A percentile compares a stretch with the other conserved stretches of the same genome.
Conservation (phyloP, 2,113 vertebrate species). For the Hydrolagus affinis region DNA sequence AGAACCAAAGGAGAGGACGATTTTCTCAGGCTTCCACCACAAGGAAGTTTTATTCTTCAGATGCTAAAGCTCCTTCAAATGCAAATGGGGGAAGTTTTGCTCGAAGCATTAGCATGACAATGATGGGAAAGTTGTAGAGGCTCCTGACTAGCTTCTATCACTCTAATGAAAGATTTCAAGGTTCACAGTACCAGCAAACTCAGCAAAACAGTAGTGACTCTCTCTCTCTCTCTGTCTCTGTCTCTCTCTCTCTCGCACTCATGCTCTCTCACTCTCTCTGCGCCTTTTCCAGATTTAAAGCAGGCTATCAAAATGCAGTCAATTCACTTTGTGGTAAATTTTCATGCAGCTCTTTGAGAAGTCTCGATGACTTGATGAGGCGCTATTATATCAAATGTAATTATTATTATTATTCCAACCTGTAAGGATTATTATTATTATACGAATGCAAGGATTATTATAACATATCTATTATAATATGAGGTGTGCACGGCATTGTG, state of each 20-base stretch:
- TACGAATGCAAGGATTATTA: too few species aligned
- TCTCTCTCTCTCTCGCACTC: not conserved
- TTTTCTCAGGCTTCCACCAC: slow-evolving; percentile 30
- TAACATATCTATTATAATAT: too few species aligned
- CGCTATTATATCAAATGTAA: too few species aligned
- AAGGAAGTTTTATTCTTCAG: slow-evolving; percentile 30
- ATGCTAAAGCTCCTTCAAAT: slow-evolving; percentile 35
- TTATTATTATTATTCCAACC: too few species aligned
- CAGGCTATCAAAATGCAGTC: too few species aligned
- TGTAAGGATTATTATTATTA: too few species aligned
- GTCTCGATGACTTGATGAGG: too few species aligned
- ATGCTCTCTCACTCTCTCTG: not conserved
- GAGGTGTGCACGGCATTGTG: too few species aligned
- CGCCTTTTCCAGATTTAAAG: not conserved
- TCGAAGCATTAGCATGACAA: slow-evolving; percentile 38
- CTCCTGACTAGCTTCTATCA: not conserved
- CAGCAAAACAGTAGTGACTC: not conserved
- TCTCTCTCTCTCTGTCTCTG: not conserved
- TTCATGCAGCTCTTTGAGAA: too few species aligned
- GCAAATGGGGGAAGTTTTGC: slow-evolving; percentile 32
- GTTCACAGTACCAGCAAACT: slow-evolving; percentile 26
- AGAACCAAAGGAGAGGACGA: slow-evolving; percentile 3
- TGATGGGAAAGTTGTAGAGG: slow-evolving; percentile 18
- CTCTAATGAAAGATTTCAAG: slow-evolving; percentile 11
- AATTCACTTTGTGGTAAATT: too few species aligned